Evolutionary conservation across 2,113 vertebrate genomes (phyloP).

Genomic region (Odocoileus hemionus): DNA sequence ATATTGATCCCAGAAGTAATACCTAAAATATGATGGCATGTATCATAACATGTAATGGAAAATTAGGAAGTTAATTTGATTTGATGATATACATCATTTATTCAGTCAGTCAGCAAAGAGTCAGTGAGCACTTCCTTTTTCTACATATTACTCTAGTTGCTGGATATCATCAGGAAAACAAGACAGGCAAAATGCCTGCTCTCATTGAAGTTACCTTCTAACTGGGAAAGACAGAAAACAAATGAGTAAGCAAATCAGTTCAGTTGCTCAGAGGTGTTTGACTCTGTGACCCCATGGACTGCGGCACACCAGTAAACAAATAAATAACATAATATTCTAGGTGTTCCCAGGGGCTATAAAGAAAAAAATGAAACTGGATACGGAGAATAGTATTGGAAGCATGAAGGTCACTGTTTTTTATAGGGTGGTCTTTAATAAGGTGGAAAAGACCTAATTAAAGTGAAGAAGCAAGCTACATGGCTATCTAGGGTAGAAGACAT

Average conservation of each 20-base stretch:
- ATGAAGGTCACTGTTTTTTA: background rate
- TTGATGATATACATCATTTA: background rate
- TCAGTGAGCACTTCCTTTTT: no score
- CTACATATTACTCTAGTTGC: background rate
- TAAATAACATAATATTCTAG: background rate
- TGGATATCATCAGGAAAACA: background rate
- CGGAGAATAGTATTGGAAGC: background rate
- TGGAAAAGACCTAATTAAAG: background rate
- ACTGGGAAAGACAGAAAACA: background rate
- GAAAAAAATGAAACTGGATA: background rate
- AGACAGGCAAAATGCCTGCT: background rate
- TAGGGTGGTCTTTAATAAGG: background rate
- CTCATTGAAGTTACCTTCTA: background rate
- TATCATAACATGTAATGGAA: background rate
- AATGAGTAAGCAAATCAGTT: background rate
- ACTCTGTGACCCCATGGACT: fast-evolving
- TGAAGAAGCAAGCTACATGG: background rate
- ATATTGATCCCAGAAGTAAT: background rate
- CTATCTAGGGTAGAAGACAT: background rate
- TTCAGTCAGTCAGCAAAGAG: background rate
- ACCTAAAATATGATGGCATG: background rate
- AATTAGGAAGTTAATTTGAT: background rate
- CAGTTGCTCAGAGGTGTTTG: background rate
- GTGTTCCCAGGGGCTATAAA: background rate
- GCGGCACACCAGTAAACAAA: fast-evolving